Evolutionary conservation across 2,113 vertebrate species (phyloP), one percentile per base, ranked within the genome.

Genomic region (Telmatochromis sp.): DNA sequence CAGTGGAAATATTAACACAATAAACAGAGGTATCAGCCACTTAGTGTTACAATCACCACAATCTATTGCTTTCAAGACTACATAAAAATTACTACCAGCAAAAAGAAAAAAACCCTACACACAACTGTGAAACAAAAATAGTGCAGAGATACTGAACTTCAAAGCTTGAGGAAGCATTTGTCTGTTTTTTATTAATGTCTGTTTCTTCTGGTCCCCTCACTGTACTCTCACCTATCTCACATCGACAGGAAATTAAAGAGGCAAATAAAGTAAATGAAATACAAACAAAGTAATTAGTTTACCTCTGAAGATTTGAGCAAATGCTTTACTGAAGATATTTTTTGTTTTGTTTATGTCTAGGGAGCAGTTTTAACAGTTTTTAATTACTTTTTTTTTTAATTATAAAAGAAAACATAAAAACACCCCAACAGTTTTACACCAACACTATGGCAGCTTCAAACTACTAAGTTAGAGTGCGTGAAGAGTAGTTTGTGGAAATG

Each of bases 211-310:
- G 51, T 89, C 23, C 23, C 73, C 58, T 85, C 58, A 42, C 73
- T 84, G 47, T 85, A 82, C 75, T 82, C 82, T 70, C 55, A 82
- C 88, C 85, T 94, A 94, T 94, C 93, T 92, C 88, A 93, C 87
- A 95, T 95, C 93, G n/a, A 73, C 93, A 92, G 93, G 19, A 92
- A 91, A 91, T 17, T 80, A 63, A 88, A 19, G 75, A 86, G 57
- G 82, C 58, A 91, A 85, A 89, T 85, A 85, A 89, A 91, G 79
- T 82, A 68, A 90, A 86, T 84, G 37, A 93, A 91, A 87, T 35
- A 88, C 79, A 86, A 95, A 92, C 84, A 92, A 93, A 94, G 58
- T 87, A 93, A 95, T 95, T 95, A 90, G 81, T 91, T 90, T 91
- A 90, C 91, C 79, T 94, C 88, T 92, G 91, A 95, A 94, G 93